Evolutionary conservation across 92 coral and sea anemone genomes (phyloP).

Genomic region (Umimayanthus chanpuru): DNA sequence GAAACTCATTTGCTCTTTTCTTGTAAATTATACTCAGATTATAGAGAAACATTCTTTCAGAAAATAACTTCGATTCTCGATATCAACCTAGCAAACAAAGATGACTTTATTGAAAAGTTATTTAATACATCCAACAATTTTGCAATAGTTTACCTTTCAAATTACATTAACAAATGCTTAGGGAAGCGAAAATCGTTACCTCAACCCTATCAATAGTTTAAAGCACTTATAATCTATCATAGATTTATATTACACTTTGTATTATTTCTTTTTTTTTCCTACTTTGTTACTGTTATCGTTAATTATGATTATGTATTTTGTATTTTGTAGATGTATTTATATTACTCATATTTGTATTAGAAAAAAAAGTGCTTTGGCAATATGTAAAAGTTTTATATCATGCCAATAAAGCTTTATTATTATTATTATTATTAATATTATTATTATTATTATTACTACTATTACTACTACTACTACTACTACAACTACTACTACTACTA

Average conservation of each 20-base stretch:
- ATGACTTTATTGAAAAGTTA: not conserved
- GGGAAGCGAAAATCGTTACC: not conserved
- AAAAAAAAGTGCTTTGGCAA: conserved; percentile 1
- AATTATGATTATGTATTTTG: not conserved
- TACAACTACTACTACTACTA: no score
- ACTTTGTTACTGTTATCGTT: conserved; percentile 4
- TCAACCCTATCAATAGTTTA: not conserved
- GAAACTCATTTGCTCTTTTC: not conserved
- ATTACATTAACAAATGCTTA: not conserved
- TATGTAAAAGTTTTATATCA: no score
- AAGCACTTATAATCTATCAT: not conserved
- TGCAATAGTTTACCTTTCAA: not conserved
- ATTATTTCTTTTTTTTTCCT: not conserved
- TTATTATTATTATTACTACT: no score
- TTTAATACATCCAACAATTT: not conserved
- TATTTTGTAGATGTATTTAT: not conserved
- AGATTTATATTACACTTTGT: not conserved
- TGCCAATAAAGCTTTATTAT: no score
- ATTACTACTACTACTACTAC: no score
- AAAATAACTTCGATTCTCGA: not conserved
- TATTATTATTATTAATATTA: no score
- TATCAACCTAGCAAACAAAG: not conserved
- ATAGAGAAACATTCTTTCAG: not conserved
- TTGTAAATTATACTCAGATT: not conserved
- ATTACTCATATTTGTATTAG: not conserved